Conservation (phyloP, 2,113 vertebrate genomes). For the Zosterops hypoxanthus region DNA sequence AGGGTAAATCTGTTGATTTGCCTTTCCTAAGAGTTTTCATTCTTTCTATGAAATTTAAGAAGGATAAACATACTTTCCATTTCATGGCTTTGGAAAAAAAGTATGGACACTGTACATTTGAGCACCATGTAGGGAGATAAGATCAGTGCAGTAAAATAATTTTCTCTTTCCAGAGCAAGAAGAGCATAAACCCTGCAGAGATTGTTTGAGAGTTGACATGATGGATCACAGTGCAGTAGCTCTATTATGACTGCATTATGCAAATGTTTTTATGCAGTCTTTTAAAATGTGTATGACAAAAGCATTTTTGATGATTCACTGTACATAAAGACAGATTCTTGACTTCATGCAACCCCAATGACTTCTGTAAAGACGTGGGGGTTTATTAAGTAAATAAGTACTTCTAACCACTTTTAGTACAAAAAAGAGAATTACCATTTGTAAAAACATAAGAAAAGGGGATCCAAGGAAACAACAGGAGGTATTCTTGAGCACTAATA, state of each 20-base stretch:
- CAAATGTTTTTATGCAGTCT: not conserved
- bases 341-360: not conserved
- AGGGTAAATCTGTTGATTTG: not conserved
- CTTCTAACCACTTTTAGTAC: not conserved
- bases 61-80: not conserved
- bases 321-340: not conserved
- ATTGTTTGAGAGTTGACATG: not conserved
- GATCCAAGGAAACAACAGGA: not conserved
- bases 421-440: not conserved
- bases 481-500: not conserved
- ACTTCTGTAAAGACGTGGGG: not conserved
- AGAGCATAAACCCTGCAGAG: slow-evolving; percentile 29
- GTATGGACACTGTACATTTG: not conserved
- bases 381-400: slow-evolving; percentile 2
- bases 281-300: not conserved
- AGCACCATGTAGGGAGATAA: not conserved
- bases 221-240: slow-evolving; percentile 21
- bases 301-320: slow-evolving; percentile 9
- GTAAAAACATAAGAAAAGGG: not conserved
- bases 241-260: slow-evolving; percentile 45
- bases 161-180: not conserved
- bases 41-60: not conserved
- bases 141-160: slow-evolving; percentile 11
- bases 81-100: not conserved
- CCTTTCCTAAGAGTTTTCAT: not conserved